phyloP scores from a whole-genome alignment of 2,888 invertebrate genomes.

The Lapara coniferarum region DNA sequence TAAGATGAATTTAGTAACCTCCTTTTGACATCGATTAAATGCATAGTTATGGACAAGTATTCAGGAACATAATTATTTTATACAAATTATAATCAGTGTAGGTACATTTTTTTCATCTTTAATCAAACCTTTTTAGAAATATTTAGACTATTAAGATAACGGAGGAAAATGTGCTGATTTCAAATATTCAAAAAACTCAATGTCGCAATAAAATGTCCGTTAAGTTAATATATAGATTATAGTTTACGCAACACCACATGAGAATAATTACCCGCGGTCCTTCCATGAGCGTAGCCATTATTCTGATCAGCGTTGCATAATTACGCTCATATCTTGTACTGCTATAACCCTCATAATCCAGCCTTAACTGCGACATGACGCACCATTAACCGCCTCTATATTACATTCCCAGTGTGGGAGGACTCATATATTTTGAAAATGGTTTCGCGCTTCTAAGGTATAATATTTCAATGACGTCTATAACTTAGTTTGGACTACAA shows the following conservation, averaged over 20 bases:
- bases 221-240: neutral
- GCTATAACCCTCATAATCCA: slow-evolving; percentile 1
- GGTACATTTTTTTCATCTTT: too few species aligned
- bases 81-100: too few species aligned
- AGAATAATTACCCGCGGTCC: neutral
- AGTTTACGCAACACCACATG: neutral
- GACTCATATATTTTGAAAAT: neutral
- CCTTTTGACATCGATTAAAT: too few species aligned
- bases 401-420: neutral
- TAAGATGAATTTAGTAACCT: too few species aligned
- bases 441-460: neutral
- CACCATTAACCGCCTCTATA: neutral
- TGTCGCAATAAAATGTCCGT: too few species aligned
- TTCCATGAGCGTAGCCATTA: neutral
- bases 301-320: slow-evolving; percentile 12
- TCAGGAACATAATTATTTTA: too few species aligned
- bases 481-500: too few species aligned
- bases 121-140: too few species aligned
- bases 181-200: too few species aligned
- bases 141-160: too few species aligned
- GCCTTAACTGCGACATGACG: slow-evolving; percentile 6
- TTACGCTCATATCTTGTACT: slow-evolving; percentile 15
- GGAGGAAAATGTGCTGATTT: too few species aligned
- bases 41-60: too few species aligned
- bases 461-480: neutral